Percentiles rank a stretch among this genome's conserved stretches.
These are phyloP conservation scores for Mycalesis mineus DNA, from an alignment of 2,888 invertebrate species.

Conservation along the genomic window DNA sequence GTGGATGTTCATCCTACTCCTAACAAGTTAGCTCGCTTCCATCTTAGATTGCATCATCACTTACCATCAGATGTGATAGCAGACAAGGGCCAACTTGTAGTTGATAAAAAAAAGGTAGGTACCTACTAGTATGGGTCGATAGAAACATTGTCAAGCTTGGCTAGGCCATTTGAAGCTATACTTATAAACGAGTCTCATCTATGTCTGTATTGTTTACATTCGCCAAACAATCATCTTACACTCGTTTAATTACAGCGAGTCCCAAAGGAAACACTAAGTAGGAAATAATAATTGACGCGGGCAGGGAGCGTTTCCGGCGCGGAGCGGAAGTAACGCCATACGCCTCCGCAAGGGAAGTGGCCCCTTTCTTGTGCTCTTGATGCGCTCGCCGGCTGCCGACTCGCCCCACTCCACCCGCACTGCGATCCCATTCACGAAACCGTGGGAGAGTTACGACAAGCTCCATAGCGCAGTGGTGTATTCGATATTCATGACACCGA, in stretches of 20 bases:
- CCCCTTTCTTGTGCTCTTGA: slow-evolving; percentile 60
- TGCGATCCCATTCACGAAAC: slow-evolving; percentile 52
- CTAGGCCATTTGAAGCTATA: too few relatives aligned
- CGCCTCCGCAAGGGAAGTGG: slow-evolving; percentile 65
- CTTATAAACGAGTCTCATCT: too few relatives aligned
- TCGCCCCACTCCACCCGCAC: slow-evolving; percentile 9
- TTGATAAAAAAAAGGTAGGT: background rate
- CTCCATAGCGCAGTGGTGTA: too few relatives aligned
- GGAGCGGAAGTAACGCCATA: slow-evolving; percentile 66
- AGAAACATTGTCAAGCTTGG: background rate
- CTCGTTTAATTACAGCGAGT: slow-evolving; percentile 33
- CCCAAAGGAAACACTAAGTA: slow-evolving; percentile 64
- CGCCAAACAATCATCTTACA: slow-evolving; percentile 22
- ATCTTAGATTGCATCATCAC: too few relatives aligned
- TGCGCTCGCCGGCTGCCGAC: slow-evolving; percentile 23
- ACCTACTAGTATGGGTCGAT: background rate
- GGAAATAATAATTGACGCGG: slow-evolving; percentile 71
- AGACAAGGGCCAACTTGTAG: too few relatives aligned
- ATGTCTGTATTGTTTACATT: background rate
- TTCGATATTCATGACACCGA: too few relatives aligned
- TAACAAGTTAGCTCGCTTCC: too few relatives aligned
- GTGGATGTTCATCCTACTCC: too few relatives aligned
- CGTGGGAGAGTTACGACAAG: slow-evolving; percentile 58
- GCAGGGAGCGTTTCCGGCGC: slow-evolving; percentile 68
- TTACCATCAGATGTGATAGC: too few relatives aligned